Conservation (phyloP, 2,888 invertebrate genomes). For the Ganaspis brasiliensis region DNA sequence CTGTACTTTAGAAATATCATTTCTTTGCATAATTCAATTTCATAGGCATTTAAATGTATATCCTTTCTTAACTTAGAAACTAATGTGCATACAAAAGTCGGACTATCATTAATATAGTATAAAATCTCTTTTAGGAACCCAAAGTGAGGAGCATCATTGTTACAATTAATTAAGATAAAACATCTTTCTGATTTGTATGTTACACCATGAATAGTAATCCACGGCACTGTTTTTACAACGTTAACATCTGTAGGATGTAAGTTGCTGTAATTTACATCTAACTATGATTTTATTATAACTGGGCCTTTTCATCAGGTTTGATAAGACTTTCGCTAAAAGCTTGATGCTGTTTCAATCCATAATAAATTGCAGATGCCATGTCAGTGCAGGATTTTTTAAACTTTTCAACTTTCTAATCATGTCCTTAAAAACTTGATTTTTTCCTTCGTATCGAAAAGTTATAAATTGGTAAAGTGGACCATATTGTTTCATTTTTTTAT, state of each 20-base stretch:
- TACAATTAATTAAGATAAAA: conserved; percentile 32
- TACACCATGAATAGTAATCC: conserved; percentile 18
- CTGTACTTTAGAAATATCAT: too few species aligned
- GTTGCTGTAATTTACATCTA: neutral
- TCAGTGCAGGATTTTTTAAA: conserved; percentile 35
- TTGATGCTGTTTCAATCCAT: conserved; percentile 18
- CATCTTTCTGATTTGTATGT: conserved; percentile 20
- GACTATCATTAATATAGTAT: neutral
- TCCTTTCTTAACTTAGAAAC: neutral
- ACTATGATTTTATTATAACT: neutral
- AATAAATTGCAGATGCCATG: conserved; percentile 21
- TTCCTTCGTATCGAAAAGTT: conserved; percentile 38
- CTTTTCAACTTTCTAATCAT: conserved; percentile 39
- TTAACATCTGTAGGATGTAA: neutral
- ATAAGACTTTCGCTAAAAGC: neutral
- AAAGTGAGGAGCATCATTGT: conserved; percentile 27
- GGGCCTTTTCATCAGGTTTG: neutral
- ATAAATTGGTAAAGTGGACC: conserved; percentile 37
- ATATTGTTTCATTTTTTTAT: neutral
- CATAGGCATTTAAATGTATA: conserved; percentile 38
- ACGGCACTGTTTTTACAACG: conserved; percentile 5
- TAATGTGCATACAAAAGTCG: conserved; percentile 18
- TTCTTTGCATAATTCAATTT: neutral
- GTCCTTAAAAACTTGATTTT: conserved; percentile 43
- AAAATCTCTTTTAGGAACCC: neutral